Percentiles rank a stretch among this genome's conserved stretches.
Conservation (phyloP, 2,888 invertebrate species). For the Resseliella maxima region DNA sequence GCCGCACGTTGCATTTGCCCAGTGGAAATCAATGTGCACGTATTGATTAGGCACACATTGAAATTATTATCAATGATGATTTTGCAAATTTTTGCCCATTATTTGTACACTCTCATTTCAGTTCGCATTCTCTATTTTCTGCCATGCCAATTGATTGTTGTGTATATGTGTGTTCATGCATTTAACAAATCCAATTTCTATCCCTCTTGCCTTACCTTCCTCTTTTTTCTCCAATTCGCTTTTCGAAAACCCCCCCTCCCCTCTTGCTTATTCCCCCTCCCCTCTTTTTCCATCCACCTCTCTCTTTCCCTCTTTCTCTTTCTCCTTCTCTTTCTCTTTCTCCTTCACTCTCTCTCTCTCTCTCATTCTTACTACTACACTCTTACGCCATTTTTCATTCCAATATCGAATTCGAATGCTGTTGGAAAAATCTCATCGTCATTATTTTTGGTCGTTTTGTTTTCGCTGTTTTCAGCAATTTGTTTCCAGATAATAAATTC, state of each 20-base stretch:
- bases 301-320: neutral
- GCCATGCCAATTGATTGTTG: neutral
- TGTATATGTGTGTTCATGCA: conserved; percentile 16
- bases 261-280: neutral
- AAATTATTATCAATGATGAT: conserved; percentile 54
- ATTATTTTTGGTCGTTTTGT: neutral
- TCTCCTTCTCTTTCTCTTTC: no score
- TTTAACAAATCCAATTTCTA: neutral
- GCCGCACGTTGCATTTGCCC: neutral
- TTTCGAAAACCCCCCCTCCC: no score
- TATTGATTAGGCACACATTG: conserved; percentile 42
- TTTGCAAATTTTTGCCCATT: neutral
- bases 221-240: no score
- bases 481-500: conserved; percentile 42
- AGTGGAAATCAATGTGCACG: neutral
- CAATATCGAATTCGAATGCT: no score
- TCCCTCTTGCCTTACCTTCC: neutral
- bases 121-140: neutral
- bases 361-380: neutral
- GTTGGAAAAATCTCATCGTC: neutral
- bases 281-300: no score
- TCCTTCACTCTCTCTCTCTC: no score
- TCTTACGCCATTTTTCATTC: no score
- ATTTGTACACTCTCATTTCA: conserved; percentile 20
- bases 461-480: conserved; percentile 49